Conservation (phyloP, 2,113 vertebrate species). For the Mesoclemmys tuberculata region DNA sequence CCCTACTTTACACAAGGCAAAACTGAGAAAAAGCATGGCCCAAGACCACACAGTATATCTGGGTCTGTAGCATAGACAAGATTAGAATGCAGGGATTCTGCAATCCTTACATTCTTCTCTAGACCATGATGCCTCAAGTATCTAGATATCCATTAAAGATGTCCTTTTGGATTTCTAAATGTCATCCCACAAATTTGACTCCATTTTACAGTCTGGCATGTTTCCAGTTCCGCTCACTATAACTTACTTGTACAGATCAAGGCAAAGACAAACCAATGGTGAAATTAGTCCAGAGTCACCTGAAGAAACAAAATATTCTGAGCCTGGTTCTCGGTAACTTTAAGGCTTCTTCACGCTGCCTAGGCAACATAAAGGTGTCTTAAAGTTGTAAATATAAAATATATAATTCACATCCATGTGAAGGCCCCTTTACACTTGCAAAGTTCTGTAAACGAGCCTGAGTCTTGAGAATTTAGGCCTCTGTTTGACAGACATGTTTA, state of each 20-base stretch:
- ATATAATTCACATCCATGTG: background rate
- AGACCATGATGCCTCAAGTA: background rate
- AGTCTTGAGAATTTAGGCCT: background rate
- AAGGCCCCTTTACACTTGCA: background rate
- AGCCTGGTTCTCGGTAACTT: background rate
- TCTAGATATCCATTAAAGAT: background rate
- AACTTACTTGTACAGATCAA: background rate
- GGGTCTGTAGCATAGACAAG: fast-evolving
- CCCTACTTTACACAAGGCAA: slow-evolving; percentile 1
- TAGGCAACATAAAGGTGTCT: background rate
- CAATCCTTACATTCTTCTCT: background rate
- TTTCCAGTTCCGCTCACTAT: background rate
- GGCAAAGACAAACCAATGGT: background rate
- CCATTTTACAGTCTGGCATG: background rate
- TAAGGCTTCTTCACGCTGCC: background rate
- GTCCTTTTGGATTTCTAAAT: background rate
- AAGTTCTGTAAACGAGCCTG: background rate
- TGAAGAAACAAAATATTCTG: background rate
- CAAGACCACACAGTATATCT: background rate
- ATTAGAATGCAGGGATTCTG: background rate
- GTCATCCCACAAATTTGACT: background rate
- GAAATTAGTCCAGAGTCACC: background rate
- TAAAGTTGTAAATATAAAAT: background rate
- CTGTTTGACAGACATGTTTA: background rate
- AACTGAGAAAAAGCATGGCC: background rate